Evolutionary conservation across 2,888 invertebrate species (phyloP), one percentile per base, ranked within the genome.

Genomic region (Drosophila anomalipes): DNA sequence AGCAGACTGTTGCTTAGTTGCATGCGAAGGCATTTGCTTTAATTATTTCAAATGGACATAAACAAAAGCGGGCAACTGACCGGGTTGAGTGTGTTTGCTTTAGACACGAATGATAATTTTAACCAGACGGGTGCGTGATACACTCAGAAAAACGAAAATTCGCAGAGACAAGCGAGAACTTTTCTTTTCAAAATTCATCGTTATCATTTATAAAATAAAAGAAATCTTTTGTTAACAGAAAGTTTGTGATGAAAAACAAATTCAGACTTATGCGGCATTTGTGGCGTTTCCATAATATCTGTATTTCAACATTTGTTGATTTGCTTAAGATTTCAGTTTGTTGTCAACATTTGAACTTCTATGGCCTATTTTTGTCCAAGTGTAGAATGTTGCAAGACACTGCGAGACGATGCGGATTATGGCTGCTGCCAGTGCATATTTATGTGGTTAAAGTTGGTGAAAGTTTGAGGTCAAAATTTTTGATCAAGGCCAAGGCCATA

Each of bases 11-110:
- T 26, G 32, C n/a, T 5, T 19, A n/a, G 44, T 22, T 53, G 66
- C 54, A 64, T 44, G 78, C 57, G 22, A 64, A 71, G 64, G 77
- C 65, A 77, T 77, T 58, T 77, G 68, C 65, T 79, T 82, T 82
- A 82, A 82, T 82, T 77, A 77, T 77, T 77, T 72, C 47, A 77
- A 82, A 80, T 80, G 80, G 58, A 56, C 77, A 82, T 82, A 82
- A 82, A 82, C 81, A 82, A 82, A 63, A 54, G 60, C 81, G 37
- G 56, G 47, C 77, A 69, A 82, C 77, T 71, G 67, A 71, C 65
- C 70, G 62, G 58, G n/a, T 56, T 66, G 49, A 67, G 67, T 59
- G 66, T 71, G 67, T 68, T 64, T 71, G 67, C 53, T 54, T 70
- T 58, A 26, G 64, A 35, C 58, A 41, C 28, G 63, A 63, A 54